Evolutionary conservation across 2,113 vertebrate genomes (phyloP).

Genomic region (Anser brachyrhynchus): DNA sequence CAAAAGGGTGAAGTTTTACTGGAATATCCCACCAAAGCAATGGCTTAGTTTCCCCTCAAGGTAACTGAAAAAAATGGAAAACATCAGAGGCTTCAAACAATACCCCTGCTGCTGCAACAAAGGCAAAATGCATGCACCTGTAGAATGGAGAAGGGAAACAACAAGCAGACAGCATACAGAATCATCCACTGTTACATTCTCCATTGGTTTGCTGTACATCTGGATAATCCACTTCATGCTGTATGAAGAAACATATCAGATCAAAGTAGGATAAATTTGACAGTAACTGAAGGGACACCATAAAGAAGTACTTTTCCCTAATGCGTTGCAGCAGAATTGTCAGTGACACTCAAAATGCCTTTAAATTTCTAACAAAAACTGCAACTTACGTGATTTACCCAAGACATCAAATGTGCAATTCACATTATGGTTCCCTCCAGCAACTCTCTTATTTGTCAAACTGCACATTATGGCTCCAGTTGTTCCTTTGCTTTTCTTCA

Average conservation of each 20-base stretch:
- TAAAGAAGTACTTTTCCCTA: not conserved
- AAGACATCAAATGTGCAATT: not conserved
- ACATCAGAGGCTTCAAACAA: not conserved
- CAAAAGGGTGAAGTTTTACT: not conserved
- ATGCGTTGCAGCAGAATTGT: not conserved
- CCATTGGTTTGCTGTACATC: not conserved
- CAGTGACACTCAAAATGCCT: not conserved
- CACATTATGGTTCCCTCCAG: not conserved
- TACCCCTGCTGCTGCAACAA: not conserved
- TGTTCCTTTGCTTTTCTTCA: not conserved
- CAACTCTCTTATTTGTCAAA: not conserved
- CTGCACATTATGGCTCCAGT: not conserved
- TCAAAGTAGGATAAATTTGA: not conserved
- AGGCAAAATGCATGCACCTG: not conserved
- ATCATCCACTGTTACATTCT: not conserved
- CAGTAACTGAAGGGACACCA: not conserved
- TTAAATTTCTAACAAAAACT: not conserved
- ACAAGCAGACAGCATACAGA: not conserved
- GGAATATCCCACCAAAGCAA: not conserved
- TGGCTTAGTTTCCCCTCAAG: not conserved
- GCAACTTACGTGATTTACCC: not conserved
- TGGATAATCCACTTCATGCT: not conserved
- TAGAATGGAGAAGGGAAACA: not conserved
- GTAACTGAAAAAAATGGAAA: not conserved
- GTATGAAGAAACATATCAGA: not conserved